Conservation (phyloP, 2,113 vertebrate species). For the Eupsittula cactorum region DNA sequence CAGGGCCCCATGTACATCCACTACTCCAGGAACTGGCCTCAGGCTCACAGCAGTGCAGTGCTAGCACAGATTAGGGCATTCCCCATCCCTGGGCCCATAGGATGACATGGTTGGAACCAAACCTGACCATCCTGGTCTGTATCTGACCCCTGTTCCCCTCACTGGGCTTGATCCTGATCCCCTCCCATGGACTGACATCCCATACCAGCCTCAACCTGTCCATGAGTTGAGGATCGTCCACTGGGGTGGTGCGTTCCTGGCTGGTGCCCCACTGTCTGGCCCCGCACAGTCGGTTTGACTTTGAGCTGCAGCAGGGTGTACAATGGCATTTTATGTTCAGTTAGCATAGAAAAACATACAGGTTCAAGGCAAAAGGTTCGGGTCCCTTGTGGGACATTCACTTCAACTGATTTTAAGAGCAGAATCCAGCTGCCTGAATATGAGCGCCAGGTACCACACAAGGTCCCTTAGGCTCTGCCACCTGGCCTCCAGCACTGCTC, state of each 20-base stretch:
- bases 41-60: neutral
- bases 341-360: neutral
- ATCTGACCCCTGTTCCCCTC: neutral
- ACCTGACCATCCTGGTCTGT: fast-evolving
- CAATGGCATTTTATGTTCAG: neutral
- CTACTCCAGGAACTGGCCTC: neutral
- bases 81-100: fast-evolving
- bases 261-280: neutral
- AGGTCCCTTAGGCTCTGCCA: neutral
- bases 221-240: neutral
- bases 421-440: neutral
- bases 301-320: neutral
- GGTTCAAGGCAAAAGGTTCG: neutral
- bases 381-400: neutral
- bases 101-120: neutral
- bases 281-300: neutral
- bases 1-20: fast-evolving
- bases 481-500: neutral
- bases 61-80: neutral
- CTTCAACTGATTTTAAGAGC: neutral
- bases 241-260: neutral
- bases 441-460: neutral
- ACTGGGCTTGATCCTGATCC: neutral
- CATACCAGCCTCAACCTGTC: neutral
- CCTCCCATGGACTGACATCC: neutral